Base-by-base conservation (phyloP, 2,113 vertebrate genomes). In the Syngnathus scovelli region DNA sequence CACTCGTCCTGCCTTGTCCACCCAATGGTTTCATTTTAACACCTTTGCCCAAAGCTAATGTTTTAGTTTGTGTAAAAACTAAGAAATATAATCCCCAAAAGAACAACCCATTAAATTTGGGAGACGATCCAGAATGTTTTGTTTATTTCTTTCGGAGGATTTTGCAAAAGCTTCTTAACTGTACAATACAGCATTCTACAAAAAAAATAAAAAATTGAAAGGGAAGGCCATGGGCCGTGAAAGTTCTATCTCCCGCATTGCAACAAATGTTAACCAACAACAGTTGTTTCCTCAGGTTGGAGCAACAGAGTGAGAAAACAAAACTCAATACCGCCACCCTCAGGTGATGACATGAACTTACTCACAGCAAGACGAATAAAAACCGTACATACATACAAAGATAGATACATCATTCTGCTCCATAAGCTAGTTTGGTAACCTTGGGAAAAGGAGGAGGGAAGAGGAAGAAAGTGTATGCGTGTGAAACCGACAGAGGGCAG, bases 241-340 rank as follows among this genome's bases (percentile, higher is more conserved):
- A 48, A 48, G 19, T 52, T 9, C 6, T 19, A 12, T 61, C 9
- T 61, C 38, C 38, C 60, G 69, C 61, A 75, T 68, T 86, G 78
- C 84, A 81, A 84, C 77, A 87, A 85, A 83, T 86, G 80, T 86
- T 90, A 85, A 86, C 81, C 83, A 87, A 87, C 85, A 85, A 70
- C 38, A 21, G 38, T 61, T n/a, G 37, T 79, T 81, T 86, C 85
- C 78, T 80, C 74, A 80, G 79, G 72, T 83, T 88, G 85, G 68
- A 77, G 67, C 64, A 48, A 59, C 62, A 73, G 43, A 65, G n/a
- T 21, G 18, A 58, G 3, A 11, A 46, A 74, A 61, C 54, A 70
- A 86, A 87, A 86, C 86, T 86, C 85, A 83, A 83, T 86, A 82
- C 64, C 75, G 46, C 87, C 86, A 77, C 82, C 87, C 23, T 66